These are phyloP conservation scores for Protobothrops mucrosquamatus DNA, from an alignment of 2,113 vertebrate genomes.

Conservation along the genomic window DNA sequence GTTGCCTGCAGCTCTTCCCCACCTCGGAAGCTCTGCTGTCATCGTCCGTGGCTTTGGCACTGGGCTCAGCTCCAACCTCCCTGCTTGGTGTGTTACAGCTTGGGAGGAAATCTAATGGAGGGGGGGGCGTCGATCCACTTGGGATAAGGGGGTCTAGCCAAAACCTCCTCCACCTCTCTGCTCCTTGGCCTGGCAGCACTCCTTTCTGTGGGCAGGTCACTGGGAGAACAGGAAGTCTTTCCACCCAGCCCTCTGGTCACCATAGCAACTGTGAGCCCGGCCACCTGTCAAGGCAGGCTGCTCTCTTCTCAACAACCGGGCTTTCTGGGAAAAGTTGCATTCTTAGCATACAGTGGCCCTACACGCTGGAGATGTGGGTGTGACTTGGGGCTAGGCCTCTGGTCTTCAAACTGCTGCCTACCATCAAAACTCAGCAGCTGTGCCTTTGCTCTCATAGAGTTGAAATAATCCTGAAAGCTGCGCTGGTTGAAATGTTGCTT, in stretches of 20 bases:
- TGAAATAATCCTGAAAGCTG: not conserved
- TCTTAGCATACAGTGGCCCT: not conserved
- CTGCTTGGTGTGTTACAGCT: not conserved
- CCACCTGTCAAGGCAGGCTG: constrained; percentile 16
- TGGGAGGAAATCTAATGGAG: not conserved
- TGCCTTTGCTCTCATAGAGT: not conserved
- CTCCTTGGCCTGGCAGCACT: constrained; percentile 8
- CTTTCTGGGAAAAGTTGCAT: not conserved
- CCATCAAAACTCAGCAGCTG: not conserved
- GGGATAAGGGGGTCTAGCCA: not conserved
- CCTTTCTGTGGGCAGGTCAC: constrained; percentile 19
- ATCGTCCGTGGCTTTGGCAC: constrained; percentile 29
- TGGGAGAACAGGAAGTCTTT: constrained; percentile 21
- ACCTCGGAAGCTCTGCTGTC: constrained; percentile 33
- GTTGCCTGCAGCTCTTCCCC: constrained; percentile 19
- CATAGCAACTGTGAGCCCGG: constrained; percentile 5
- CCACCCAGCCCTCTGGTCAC: constrained; percentile 3
- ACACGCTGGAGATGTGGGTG: not conserved
- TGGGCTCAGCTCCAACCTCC: constrained; percentile 12
- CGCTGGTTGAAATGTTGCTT: not conserved
- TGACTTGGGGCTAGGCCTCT: not conserved
- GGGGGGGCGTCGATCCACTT: not conserved
- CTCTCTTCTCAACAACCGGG: not conserved
- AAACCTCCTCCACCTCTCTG: constrained; percentile 16
- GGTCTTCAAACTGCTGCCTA: not conserved